A percentile compares a stretch with the other conserved stretches of the same genome.
Conservation (phyloP, 2,888 invertebrate species). For the Atrina japonica region DNA sequence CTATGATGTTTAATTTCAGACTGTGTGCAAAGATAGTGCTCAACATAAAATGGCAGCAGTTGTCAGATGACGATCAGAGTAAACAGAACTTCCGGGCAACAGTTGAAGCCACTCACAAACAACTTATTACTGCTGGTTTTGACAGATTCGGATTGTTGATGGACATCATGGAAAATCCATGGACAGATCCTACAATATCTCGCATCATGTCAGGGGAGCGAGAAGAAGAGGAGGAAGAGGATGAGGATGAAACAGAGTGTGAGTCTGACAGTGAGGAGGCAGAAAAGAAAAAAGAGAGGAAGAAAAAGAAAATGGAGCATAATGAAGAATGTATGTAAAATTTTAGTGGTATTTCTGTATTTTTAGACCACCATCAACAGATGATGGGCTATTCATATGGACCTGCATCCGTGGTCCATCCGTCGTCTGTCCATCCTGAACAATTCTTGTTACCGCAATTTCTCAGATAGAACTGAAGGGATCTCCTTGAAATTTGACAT, state of each 20-base stretch:
- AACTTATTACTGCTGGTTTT: constrained; percentile 62
- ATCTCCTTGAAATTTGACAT: no score
- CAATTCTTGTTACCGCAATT: no score
- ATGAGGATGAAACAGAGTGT: constrained; percentile 19
- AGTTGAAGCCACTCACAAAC: constrained; percentile 63
- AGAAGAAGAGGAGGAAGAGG: constrained; percentile 40
- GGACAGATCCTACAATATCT: constrained; percentile 76
- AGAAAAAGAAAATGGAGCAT: constrained; percentile 12
- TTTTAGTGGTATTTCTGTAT: no score
- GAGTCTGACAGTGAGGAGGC: neutral
- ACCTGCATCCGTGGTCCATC: no score
- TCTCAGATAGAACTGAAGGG: no score
- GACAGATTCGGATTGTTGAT: constrained; percentile 63
- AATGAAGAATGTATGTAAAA: neutral
- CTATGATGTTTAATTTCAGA: no score
- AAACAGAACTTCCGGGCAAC: constrained; percentile 66
- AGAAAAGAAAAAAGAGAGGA: neutral
- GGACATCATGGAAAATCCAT: constrained; percentile 69
- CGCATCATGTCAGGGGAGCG: constrained; percentile 73
- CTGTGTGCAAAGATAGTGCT: constrained; percentile 72
- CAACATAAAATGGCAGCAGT: constrained; percentile 72
- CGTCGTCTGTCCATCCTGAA: no score
- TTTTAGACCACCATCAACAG: no score
- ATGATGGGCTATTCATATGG: no score
- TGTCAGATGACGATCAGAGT: constrained; percentile 65